Conservation (phyloP, 2,888 invertebrate species). For the Dugesia japonica region DNA sequence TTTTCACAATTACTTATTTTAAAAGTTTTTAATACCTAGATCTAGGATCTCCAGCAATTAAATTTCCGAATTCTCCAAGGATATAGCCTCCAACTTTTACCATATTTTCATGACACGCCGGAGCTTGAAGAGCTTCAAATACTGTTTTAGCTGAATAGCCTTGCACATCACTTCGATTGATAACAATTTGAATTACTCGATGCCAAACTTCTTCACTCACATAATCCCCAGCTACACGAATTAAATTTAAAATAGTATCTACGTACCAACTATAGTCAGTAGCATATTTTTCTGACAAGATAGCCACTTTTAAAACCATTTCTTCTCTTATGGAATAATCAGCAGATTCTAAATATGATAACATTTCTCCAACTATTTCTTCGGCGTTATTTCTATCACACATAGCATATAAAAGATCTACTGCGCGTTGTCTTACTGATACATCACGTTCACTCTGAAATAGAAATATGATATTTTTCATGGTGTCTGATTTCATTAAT, state of each 20-base stretch:
- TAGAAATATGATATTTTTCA: too few relatives aligned
- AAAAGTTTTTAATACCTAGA: conserved; percentile 54
- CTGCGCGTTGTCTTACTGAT: conserved; percentile 87
- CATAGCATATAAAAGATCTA: conserved; percentile 95
- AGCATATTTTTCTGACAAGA: conserved; percentile 94
- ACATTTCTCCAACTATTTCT: conserved; percentile 98
- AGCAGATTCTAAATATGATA: conserved; percentile 91
- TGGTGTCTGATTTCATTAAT: too few relatives aligned
- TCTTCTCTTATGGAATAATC: conserved; percentile 98
- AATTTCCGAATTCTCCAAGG: conserved; percentile 92
- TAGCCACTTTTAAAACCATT: conserved; percentile 98
- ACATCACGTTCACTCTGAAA: conserved; percentile 86
- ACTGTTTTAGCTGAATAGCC: conserved; percentile 98
- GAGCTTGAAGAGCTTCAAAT: conserved; percentile 89
- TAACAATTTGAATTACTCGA: conserved; percentile 94
- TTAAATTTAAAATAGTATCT: conserved; percentile 91
- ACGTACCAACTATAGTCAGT: conserved; percentile 93
- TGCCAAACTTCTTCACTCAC: conserved; percentile 85
- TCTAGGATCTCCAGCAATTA: conserved; percentile 91
- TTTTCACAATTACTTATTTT: too few relatives aligned
- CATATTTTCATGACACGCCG: conserved; percentile 99
- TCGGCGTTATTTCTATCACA: conserved; percentile 97
- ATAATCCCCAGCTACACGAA: conserved; percentile 96
- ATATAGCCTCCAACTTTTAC: conserved; percentile 99
- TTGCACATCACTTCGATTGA: conserved; percentile 96